phyloP scores from a whole-genome alignment of 2,113 vertebrate genomes.

The Butorides virescens region DNA sequence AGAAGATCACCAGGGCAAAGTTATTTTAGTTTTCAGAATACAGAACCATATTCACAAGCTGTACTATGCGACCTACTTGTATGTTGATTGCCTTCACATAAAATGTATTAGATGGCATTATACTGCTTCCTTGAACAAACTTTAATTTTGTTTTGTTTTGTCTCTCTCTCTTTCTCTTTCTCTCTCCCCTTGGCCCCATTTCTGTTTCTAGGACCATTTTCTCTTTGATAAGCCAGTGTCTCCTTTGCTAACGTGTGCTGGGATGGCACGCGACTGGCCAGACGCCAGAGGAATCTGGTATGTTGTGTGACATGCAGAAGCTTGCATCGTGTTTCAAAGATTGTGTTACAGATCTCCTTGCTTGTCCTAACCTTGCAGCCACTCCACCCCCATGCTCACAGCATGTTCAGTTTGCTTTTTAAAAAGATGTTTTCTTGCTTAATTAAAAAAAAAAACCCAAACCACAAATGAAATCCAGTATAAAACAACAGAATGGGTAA shows the following conservation, averaged over 20 bases:
- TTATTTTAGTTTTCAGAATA: background rate
- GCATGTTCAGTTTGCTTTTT: background rate
- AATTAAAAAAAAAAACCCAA: background rate
- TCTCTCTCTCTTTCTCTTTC: background rate
- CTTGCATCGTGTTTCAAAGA: background rate
- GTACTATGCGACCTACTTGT: background rate
- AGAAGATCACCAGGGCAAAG: background rate
- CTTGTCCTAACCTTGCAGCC: conserved; percentile 38
- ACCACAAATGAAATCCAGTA: background rate
- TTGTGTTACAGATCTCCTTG: background rate
- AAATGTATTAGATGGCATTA: background rate
- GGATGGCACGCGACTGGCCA: conserved; percentile 95
- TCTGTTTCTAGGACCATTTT: conserved; percentile 86
- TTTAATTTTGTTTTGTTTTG: background rate
- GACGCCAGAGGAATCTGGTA: conserved; percentile 96
- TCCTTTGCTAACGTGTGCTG: conserved; percentile 90
- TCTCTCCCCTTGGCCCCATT: background rate
- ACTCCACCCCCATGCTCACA: background rate
- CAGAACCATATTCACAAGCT: background rate
- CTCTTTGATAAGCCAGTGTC: conserved; percentile 94
- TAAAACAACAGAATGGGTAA: background rate
- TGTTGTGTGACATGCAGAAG: conserved; percentile 32
- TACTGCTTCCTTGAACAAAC: background rate
- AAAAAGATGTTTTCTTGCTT: background rate
- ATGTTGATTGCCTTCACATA: background rate